Evolutionary conservation across 2,888 invertebrate species (phyloP), one percentile per base, ranked within the genome.

Genomic region (Perizoma affinitatum): DNA sequence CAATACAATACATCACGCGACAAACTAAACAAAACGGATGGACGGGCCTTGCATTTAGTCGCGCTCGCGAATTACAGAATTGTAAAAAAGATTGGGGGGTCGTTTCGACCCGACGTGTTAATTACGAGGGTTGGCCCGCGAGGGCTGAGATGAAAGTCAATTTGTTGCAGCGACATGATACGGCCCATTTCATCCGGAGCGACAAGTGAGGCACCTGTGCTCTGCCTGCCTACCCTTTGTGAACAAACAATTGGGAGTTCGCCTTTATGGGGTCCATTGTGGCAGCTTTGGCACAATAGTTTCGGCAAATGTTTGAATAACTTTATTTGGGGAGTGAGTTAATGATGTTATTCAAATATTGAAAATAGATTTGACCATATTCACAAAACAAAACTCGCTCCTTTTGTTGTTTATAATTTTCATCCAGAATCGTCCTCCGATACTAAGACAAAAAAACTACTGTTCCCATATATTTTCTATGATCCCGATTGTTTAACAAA

Each of bases 91-190:
- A 79, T 82, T 83, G 84, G 90, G 85, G 90, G 90, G 89, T 80
- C 79, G 78, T 75, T 80, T 78, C 79, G 83, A 83, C 80, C 84
- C 90, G 82, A 92, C 85, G 92, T 92, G 92, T 92, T 93, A 93
- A 93, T 93, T 92, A 92, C 85, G 85, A 87, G 93, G 93, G 92
- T 83, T 85, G 90, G 86, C 74, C 81, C 72, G 65, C 79, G 86
- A 84, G 89, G 87, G 88, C 80, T 83, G 79, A 71, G 92, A 93
- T 90, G 92, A 88, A 92, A 93, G 93, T 93, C 94, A 94, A 94
- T 94, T 94, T 94, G 93, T 93, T 93, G 90, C 93, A 90, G 91
- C 93, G 89, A 93, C 94, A 94, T 93, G 94, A 93, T 93, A 93
- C 92, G 91, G 93, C 93, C 93, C 94, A 94, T 94, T 94, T 93